Conservation (phyloP, 2,113 vertebrate genomes). For the Nibea albiflora region DNA sequence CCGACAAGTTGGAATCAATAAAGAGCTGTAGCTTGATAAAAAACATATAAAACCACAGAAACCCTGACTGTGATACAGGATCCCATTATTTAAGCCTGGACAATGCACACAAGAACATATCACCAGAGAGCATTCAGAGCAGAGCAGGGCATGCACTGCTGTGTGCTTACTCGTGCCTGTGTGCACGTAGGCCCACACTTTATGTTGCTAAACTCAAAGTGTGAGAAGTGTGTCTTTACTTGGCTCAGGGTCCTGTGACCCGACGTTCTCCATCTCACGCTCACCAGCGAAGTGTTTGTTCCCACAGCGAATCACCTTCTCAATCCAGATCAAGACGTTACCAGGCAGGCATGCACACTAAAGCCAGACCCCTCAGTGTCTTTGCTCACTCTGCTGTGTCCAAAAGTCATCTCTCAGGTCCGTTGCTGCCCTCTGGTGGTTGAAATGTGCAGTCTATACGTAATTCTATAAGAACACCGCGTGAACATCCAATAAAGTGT, state of each 20-base stretch:
- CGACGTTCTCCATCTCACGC: conserved; percentile 34
- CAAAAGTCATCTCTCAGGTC: neutral
- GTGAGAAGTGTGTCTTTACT: conserved; percentile 40
- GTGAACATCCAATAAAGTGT: no score
- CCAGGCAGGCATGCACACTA: conserved; percentile 28
- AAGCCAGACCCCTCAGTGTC: neutral
- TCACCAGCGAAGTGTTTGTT: conserved; percentile 33
- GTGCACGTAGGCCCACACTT: neutral
- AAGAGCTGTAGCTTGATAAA: neutral
- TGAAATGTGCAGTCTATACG: neutral
- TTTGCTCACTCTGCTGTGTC: neutral
- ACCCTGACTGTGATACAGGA: conserved; percentile 10
- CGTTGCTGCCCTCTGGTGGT: conserved; percentile 67
- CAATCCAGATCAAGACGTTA: conserved; percentile 60
- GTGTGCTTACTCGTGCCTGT: neutral
- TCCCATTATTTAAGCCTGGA: neutral
- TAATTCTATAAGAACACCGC: neutral
- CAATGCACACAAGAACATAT: neutral
- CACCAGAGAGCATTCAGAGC: no score
- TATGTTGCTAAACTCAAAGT: conserved; percentile 31
- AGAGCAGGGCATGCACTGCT: conserved; percentile 5
- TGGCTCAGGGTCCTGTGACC: conserved; percentile 39
- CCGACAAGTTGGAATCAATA: neutral
- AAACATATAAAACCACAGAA: conserved; percentile 5
- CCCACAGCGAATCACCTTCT: conserved; percentile 42